Conservation (phyloP, 2,113 vertebrate species). For the Apteryx owenii region DNA sequence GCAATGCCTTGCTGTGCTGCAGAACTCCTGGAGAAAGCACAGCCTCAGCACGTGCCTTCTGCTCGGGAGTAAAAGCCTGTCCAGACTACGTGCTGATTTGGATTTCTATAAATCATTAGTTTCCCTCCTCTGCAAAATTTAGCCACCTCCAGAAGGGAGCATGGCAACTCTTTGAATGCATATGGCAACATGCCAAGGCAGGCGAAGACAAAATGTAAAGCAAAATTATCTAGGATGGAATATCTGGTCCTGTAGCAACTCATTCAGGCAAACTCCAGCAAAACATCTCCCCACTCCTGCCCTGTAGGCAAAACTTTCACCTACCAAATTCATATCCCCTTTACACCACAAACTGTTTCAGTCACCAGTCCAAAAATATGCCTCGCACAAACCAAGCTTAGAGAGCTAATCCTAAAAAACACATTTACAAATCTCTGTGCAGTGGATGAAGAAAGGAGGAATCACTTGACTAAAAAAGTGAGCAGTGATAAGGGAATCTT, state of each 20-base stretch:
- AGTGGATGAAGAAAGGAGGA: not conserved
- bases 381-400: not conserved
- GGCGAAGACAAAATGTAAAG: not conserved
- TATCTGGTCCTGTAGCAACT: conserved; percentile 21
- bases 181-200: not conserved
- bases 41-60: not conserved
- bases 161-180: not conserved
- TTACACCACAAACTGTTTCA: not conserved
- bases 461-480: not conserved
- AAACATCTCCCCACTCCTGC: not conserved
- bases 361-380: not conserved
- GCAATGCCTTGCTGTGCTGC: not conserved
- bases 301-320: not conserved
- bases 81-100: fast-evolving
- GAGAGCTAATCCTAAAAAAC: not conserved
- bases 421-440: not conserved
- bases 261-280: not conserved
- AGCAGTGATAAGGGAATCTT: not conserved
- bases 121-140: not conserved
- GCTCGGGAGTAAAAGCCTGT: not conserved
- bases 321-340: not conserved
- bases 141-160: not conserved
- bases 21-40: not conserved
- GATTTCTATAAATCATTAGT: not conserved
- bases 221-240: not conserved